A percentile compares a stretch with the other conserved stretches of the same genome.
Evolutionary conservation across 2,888 invertebrate species (phyloP).

Genomic region (Acronicta psi): DNA sequence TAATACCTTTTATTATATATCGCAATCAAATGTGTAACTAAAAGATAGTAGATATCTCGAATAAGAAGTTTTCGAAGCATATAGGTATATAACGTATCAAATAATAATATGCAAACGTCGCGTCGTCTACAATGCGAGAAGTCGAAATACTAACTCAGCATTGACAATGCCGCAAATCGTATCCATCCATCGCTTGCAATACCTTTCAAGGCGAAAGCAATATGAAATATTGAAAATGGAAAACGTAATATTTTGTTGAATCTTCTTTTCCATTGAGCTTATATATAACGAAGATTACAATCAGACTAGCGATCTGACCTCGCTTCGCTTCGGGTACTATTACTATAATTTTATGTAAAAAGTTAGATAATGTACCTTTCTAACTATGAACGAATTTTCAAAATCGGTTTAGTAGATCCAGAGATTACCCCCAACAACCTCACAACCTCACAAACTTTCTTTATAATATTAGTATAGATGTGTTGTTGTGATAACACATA

Average conservation of each 20-base stretch:
- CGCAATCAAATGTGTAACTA: neutral
- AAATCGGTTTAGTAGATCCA: too few species aligned
- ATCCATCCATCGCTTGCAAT: constrained; percentile 29
- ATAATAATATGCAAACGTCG: neutral
- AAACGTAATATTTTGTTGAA: constrained; percentile 42
- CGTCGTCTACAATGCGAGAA: constrained; percentile 16
- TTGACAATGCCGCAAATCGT: constrained; percentile 46
- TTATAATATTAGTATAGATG: too few species aligned
- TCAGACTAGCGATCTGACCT: too few species aligned
- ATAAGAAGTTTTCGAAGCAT: neutral
- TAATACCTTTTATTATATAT: too few species aligned
- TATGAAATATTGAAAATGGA: constrained; percentile 39
- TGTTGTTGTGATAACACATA: constrained; percentile 17
- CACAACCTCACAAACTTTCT: too few species aligned
- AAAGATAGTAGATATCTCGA: neutral
- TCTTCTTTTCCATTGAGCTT: constrained; percentile 11
- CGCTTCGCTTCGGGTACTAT: too few species aligned
- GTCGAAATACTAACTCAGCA: constrained; percentile 24
- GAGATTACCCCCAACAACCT: too few species aligned
- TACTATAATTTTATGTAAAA: too few species aligned
- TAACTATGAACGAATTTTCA: too few species aligned
- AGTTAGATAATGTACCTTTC: too few species aligned
- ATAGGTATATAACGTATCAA: too few species aligned
- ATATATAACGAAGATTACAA: constrained; percentile 22
- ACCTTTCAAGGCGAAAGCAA: constrained; percentile 19